These are phyloP conservation scores for Oxyruncus cristatus DNA, from an alignment of 2,113 vertebrate species.

Conservation along the genomic window DNA sequence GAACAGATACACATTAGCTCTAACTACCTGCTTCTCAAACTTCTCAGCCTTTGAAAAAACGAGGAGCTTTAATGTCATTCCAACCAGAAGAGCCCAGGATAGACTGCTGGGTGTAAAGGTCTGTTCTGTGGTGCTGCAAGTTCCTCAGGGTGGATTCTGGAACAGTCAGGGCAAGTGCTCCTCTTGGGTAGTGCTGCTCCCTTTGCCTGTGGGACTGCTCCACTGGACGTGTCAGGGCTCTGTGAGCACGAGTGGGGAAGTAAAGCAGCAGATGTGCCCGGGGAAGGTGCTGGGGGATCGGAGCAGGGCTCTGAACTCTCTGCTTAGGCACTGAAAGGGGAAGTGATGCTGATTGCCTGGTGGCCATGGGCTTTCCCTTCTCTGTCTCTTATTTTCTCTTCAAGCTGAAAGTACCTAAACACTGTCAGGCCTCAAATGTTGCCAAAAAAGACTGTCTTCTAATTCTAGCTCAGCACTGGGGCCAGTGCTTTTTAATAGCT, in stretches of 20 bases:
- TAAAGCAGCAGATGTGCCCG: not conserved
- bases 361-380: not conserved
- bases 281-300: not conserved
- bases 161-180: not conserved
- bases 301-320: not conserved
- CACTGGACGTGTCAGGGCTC: not conserved
- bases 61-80: not conserved
- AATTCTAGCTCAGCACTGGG: not conserved
- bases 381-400: not conserved
- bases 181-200: not conserved
- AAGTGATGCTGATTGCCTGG: fast-evolving
- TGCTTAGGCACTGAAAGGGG: not conserved
- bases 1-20: not conserved
- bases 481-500: not conserved
- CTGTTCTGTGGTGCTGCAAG: not conserved
- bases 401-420: not conserved
- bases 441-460: not conserved
- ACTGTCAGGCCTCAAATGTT: not conserved
- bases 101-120: not conserved
- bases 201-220: not conserved
- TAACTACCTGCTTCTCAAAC: not conserved
- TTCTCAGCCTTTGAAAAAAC: not conserved
- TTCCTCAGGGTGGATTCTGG: not conserved
- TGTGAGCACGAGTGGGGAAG: not conserved
- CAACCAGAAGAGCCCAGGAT: not conserved